Conservation (phyloP, 2,888 invertebrate genomes). For the Argynnis bischoffii region DNA sequence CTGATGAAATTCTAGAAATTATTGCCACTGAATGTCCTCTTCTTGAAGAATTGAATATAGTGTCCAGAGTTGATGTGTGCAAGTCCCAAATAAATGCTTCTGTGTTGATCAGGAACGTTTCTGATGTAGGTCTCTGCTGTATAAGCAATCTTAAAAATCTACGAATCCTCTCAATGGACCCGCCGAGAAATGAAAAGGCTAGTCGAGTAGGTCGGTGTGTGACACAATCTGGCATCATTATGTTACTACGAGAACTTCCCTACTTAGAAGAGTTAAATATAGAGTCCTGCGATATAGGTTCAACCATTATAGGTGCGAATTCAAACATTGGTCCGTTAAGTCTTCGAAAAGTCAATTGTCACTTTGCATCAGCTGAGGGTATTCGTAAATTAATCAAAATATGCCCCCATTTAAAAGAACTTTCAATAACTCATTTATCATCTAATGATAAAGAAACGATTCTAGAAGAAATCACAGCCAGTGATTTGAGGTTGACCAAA, state of each 20-base stretch:
- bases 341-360: slow-evolving; percentile 73
- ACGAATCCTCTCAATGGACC: slow-evolving; percentile 71
- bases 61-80: slow-evolving; percentile 73
- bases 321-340: slow-evolving; percentile 66
- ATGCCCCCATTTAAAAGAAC: slow-evolving; percentile 69
- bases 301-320: slow-evolving; percentile 67
- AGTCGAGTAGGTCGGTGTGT: slow-evolving; percentile 72
- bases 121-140: slow-evolving; percentile 67
- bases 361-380: slow-evolving; percentile 72
- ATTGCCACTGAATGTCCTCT: slow-evolving; percentile 64
- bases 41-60: slow-evolving; percentile 75
- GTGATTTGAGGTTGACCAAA: slow-evolving; percentile 62
- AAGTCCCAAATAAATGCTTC: slow-evolving; percentile 77
- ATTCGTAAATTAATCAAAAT: slow-evolving; percentile 70
- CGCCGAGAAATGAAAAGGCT: slow-evolving; percentile 71
- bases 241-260: slow-evolving; percentile 67
- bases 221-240: slow-evolving; percentile 72
- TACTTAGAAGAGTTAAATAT: slow-evolving; percentile 71
- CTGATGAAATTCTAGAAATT: slow-evolving; percentile 75
- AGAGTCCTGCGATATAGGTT: slow-evolving; percentile 78
- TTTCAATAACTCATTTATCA: slow-evolving; percentile 73
- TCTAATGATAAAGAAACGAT: slow-evolving; percentile 73
- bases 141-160: slow-evolving; percentile 68
- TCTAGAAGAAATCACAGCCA: slow-evolving; percentile 65
- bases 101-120: slow-evolving; percentile 73